Evolutionary conservation across 1,140 invertebrate species (phyloP).

Genomic region (Cyphomyrmex costatus): DNA sequence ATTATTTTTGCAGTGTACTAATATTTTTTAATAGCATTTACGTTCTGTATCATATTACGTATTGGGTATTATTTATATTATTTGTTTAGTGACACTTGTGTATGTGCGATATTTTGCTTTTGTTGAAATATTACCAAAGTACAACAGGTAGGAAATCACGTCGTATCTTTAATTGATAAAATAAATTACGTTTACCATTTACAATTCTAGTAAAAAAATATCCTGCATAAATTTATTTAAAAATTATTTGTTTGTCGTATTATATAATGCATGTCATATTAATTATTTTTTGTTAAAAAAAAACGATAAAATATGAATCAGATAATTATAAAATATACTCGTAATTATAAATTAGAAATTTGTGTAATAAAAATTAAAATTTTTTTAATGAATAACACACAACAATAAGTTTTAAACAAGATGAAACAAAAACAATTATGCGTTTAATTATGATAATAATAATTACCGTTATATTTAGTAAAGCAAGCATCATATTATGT

Average conservation of each 20-base stretch:
- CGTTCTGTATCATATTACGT: background rate
- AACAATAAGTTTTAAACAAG: background rate
- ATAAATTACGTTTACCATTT: slow-evolving; percentile 32
- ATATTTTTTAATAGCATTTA: slow-evolving; percentile 16
- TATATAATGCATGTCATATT: background rate
- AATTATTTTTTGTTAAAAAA: slow-evolving; percentile 15
- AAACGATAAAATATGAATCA: background rate
- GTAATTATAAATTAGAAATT: background rate
- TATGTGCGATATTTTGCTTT: background rate
- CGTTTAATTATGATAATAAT: slow-evolving; percentile 1
- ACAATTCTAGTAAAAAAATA: background rate
- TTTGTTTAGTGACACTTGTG: background rate
- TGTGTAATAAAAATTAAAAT: background rate
- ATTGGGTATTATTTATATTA: slow-evolving; percentile 1
- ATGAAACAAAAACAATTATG: background rate
- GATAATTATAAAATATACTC: background rate
- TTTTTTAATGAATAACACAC: background rate
- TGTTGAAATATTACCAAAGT: slow-evolving; percentile 32
- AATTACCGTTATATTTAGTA: background rate
- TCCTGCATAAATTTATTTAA: slow-evolving; percentile 19
- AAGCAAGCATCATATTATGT: background rate
- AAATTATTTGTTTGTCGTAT: slow-evolving; percentile 7
- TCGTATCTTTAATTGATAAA: slow-evolving; percentile 29
- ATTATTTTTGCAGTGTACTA: background rate
- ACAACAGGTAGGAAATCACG: slow-evolving; percentile 2